Evolutionary conservation across 2,888 invertebrate species (phyloP).

Genomic region (Mycalesis mineus): DNA sequence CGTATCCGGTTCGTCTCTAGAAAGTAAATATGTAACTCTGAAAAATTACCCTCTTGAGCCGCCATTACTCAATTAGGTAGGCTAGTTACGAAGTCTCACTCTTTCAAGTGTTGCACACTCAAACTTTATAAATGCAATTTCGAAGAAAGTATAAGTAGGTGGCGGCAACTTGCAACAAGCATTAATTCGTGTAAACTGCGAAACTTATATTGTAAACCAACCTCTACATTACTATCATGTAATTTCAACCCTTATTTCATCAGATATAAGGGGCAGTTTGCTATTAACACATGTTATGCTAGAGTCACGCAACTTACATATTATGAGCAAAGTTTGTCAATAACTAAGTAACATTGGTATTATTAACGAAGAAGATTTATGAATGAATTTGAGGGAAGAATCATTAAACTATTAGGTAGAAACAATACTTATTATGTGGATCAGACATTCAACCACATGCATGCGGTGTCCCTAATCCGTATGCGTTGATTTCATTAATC

Average conservation of each 20-base stretch:
- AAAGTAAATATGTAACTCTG: no score
- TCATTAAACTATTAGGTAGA: not conserved
- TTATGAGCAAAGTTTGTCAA: conserved; percentile 45
- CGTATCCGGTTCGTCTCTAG: no score
- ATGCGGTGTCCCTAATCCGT: no score
- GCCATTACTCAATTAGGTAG: not conserved
- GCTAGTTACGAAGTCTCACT: not conserved
- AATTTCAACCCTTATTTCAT: conserved; percentile 4
- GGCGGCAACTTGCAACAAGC: conserved; percentile 16
- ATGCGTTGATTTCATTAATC: no score
- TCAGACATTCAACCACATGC: not conserved
- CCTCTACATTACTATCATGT: not conserved
- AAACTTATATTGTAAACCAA: conserved; percentile 29
- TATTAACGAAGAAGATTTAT: not conserved
- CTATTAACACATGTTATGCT: not conserved
- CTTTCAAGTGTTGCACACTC: not conserved
- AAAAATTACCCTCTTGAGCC: no score
- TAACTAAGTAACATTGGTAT: conserved; percentile 26
- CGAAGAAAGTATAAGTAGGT: conserved; percentile 21
- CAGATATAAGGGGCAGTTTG: conserved; percentile 3
- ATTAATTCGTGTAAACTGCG: conserved; percentile 37
- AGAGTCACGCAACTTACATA: conserved; percentile 24
- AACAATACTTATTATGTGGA: not conserved
- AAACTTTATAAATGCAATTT: conserved; percentile 7
- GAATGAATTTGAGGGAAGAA: not conserved